Conservation (phyloP, 2,113 vertebrate genomes). For the Perognathus longimembris region DNA sequence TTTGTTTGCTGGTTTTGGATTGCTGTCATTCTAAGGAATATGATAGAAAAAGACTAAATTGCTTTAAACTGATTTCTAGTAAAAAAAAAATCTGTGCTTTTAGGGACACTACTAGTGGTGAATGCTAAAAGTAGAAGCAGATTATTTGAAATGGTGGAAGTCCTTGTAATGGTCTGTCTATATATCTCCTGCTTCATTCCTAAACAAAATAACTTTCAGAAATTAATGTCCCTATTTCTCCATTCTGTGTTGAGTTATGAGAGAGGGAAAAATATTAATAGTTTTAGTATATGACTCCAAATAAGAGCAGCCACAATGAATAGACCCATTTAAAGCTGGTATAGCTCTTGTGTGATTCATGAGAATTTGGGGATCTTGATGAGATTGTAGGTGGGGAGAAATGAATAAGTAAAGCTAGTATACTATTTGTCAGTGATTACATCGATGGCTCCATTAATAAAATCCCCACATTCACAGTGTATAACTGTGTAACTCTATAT, state of each 20-base stretch:
- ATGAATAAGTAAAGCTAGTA: background rate
- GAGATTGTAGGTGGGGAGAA: background rate
- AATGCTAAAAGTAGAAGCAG: background rate
- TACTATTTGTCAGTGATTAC: background rate
- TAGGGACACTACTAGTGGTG: background rate
- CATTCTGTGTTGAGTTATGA: background rate
- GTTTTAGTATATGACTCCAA: background rate
- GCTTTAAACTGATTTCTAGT: background rate
- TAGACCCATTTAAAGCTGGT: background rate
- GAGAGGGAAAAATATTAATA: background rate
- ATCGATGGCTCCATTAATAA: background rate
- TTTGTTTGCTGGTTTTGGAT: background rate
- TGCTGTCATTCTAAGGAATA: background rate
- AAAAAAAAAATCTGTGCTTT: background rate
- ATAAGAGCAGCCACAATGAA: background rate
- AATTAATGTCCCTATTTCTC: background rate
- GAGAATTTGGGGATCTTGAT: background rate
- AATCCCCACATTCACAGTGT: background rate
- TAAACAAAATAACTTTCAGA: background rate
- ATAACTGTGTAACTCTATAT: background rate
- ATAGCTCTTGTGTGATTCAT: background rate
- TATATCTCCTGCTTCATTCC: background rate
- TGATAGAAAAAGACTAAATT: background rate
- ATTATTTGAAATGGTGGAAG: background rate
- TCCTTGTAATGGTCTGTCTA: background rate